Percentiles rank a stretch among this genome's conserved stretches.
Conservation (phyloP, 2,113 vertebrate genomes). For the Stegostoma tigrinum region DNA sequence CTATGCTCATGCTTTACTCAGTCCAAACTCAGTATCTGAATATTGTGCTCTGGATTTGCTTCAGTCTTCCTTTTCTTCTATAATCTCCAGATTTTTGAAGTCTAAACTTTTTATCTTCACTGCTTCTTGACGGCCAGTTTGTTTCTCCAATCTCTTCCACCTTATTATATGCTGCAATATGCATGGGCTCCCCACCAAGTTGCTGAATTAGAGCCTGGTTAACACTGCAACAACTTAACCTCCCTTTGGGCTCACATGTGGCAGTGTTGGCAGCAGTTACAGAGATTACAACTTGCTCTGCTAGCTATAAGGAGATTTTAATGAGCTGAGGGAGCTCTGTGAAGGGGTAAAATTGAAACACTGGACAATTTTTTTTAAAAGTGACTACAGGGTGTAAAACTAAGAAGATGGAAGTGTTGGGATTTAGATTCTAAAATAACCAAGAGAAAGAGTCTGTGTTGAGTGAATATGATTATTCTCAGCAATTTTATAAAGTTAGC, state of each 20-base stretch:
- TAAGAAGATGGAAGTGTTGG: not conserved
- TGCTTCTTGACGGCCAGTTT: not conserved
- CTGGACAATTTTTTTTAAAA: not conserved
- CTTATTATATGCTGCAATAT: not conserved
- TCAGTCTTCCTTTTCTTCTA: not conserved
- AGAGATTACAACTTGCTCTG: not conserved
- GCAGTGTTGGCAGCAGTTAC: not conserved
- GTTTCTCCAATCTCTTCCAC: not conserved
- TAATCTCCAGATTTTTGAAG: not conserved
- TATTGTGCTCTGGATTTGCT: not conserved
- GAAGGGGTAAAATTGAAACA: not conserved
- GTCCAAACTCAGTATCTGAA: not conserved
- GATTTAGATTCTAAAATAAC: conserved; percentile 3
- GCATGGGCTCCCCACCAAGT: not conserved
- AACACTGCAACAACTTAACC: not conserved
- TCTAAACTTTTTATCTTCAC: not conserved
- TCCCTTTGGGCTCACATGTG: not conserved
- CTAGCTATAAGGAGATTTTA: not conserved
- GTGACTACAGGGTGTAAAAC: not conserved
- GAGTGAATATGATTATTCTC: not conserved
- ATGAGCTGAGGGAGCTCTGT: not conserved
- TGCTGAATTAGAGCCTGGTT: not conserved
- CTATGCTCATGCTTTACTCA: not conserved
- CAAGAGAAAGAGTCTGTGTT: not conserved
- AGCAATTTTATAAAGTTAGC: not conserved